Evolutionary conservation across 2,888 invertebrate genomes (phyloP).

Genomic region (Theodoxus fluviatilis): DNA sequence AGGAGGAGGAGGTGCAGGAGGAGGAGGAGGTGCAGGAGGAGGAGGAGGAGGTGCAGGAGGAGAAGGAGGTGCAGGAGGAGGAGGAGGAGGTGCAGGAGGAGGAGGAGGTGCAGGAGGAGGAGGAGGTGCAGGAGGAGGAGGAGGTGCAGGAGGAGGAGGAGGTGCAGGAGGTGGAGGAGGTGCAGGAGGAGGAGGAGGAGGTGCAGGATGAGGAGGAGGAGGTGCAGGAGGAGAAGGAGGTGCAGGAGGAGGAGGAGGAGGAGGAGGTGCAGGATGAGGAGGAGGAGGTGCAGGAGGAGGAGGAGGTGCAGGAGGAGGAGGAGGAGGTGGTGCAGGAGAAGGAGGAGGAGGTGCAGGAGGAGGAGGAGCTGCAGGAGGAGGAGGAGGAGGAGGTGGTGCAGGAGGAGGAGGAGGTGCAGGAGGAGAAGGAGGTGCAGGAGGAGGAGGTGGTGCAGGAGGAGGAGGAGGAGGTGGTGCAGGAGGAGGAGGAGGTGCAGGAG

Average conservation of each 20-base stretch:
- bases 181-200: not conserved
- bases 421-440: not conserved
- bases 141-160: slow-evolving; percentile 1
- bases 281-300: slow-evolving; percentile 10
- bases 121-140: too few relatives aligned
- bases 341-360: too few relatives aligned
- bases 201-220: not conserved
- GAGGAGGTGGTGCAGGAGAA: too few relatives aligned
- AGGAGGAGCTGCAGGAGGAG: too few relatives aligned
- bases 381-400: too few relatives aligned
- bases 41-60: too few relatives aligned
- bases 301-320: slow-evolving; percentile 20
- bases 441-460: slow-evolving; percentile 17
- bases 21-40: too few relatives aligned
- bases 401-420: not conserved
- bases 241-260: not conserved
- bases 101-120: too few relatives aligned
- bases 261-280: not conserved
- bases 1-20: too few relatives aligned
- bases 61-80: too few relatives aligned
- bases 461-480: not conserved
- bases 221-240: not conserved
- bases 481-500: not conserved
- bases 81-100: too few relatives aligned
- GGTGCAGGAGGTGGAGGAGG: slow-evolving; percentile 3